Conservation (phyloP, 2,113 vertebrate genomes). For the Notothenia rossii region DNA sequence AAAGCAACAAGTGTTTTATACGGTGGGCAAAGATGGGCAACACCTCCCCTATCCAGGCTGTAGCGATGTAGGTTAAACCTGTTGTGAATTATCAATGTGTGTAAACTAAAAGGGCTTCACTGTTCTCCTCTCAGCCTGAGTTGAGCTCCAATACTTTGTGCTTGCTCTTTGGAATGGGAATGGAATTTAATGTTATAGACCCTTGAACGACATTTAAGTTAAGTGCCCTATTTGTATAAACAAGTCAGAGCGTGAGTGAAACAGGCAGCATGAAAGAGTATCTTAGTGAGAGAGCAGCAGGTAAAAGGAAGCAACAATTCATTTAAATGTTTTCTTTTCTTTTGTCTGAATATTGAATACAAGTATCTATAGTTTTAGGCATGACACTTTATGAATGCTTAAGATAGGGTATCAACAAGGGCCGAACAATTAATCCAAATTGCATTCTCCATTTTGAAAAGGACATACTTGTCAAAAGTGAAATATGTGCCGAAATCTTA, state of each 20-base stretch:
- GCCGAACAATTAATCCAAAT: too few species aligned
- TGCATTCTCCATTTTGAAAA: too few species aligned
- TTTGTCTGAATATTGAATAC: too few species aligned
- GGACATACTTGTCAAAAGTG: too few species aligned
- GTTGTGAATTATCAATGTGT: conserved; percentile 8
- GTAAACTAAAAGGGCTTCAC: neutral
- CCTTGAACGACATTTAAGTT: conserved; percentile 15
- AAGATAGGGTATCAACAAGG: too few species aligned
- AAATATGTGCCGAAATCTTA: too few species aligned
- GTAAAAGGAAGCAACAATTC: neutral
- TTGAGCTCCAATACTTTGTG: conserved; percentile 8
- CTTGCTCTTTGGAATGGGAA: conserved; percentile 5
- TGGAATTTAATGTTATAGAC: conserved; percentile 15
- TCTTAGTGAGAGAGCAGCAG: neutral
- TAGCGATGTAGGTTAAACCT: neutral
- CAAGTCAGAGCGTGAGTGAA: neutral
- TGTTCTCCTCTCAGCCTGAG: neutral
- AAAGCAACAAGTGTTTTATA: neutral
- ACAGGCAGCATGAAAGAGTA: neutral
- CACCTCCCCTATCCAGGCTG: neutral
- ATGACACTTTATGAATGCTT: neutral
- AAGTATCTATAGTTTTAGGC: neutral
- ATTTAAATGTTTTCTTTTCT: too few species aligned
- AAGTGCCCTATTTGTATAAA: conserved; percentile 19
- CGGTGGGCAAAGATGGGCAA: neutral